Conservation (phyloP, 2,113 vertebrate genomes). For the Actenoides lindsayi region DNA sequence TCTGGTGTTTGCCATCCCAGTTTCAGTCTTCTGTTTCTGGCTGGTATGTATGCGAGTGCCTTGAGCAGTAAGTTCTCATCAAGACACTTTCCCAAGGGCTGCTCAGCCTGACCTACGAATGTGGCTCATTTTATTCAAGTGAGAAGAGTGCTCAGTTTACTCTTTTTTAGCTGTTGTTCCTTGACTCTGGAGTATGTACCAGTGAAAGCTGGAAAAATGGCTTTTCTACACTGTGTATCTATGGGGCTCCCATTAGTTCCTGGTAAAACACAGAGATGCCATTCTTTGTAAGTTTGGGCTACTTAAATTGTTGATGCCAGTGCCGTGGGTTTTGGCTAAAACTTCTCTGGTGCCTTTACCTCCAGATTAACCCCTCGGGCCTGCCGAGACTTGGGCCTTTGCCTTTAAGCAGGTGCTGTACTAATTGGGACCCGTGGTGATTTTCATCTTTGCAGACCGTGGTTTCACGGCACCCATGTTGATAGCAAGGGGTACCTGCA, state of each 20-base stretch:
- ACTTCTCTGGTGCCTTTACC: not conserved
- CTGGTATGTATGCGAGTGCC: rapidly evolving
- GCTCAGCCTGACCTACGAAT: not conserved
- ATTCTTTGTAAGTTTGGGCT: not conserved
- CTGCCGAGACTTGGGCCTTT: not conserved
- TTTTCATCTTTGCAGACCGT: not conserved
- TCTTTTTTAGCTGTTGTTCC: not conserved
- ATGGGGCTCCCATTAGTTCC: not conserved
- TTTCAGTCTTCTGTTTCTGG: not conserved
- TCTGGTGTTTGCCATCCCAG: not conserved
- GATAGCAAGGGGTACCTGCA: not conserved
- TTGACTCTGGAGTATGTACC: not conserved
- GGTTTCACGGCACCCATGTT: not conserved
- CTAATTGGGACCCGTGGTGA: rapidly evolving
- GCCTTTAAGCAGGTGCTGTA: not conserved
- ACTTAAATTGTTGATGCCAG: not conserved
- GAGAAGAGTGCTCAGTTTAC: not conserved
- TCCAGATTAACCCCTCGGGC: not conserved
- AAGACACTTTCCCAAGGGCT: not conserved
- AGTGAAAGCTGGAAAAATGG: not conserved
- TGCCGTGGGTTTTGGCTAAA: not conserved
- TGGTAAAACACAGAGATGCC: rapidly evolving
- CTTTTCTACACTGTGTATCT: not conserved
- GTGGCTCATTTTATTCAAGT: not conserved
- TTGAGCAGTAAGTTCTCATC: rapidly evolving